These are phyloP conservation scores for Thecocarcelia acutangulata DNA, from an alignment of 2,888 invertebrate species.

Conservation along the genomic window DNA sequence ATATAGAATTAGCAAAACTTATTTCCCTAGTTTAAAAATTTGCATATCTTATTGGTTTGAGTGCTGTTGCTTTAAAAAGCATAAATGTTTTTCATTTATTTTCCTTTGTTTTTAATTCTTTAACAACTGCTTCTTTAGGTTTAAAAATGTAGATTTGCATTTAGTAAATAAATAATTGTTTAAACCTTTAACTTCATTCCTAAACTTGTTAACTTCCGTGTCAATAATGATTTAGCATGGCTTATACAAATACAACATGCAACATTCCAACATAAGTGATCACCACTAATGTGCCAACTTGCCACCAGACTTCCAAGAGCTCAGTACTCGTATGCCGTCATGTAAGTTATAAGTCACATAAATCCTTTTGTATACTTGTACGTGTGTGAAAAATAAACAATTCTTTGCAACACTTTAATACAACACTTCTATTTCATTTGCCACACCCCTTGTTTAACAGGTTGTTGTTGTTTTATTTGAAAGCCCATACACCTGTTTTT, in stretches of 20 bases:
- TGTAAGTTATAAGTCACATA: slow-evolving; percentile 42
- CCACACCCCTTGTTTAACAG: slow-evolving; percentile 27
- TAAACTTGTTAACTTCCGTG: slow-evolving; percentile 60
- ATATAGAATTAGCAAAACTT: too few relatives aligned
- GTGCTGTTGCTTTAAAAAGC: too few relatives aligned
- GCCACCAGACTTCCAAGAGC: slow-evolving; percentile 21
- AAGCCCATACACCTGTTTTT: slow-evolving; percentile 49
- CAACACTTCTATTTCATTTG: slow-evolving; percentile 43
- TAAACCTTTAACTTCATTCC: slow-evolving; percentile 43
- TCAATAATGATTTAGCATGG: slow-evolving; percentile 59
- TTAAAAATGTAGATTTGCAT: too few relatives aligned
- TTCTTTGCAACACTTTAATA: slow-evolving; percentile 14
- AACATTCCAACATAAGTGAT: slow-evolving; percentile 30
- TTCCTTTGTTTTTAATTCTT: too few relatives aligned
- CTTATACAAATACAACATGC: slow-evolving; percentile 24
- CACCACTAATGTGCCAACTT: slow-evolving; percentile 47
- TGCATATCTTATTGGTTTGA: too few relatives aligned
- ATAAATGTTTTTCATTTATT: too few relatives aligned
- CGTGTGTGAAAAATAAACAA: slow-evolving; percentile 25
- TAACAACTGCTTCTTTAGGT: too few relatives aligned
- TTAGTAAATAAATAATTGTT: not conserved
- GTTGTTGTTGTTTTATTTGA: not conserved
- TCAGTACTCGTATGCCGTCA: not conserved
- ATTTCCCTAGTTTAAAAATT: too few relatives aligned
- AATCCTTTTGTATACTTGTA: slow-evolving; percentile 43